These are phyloP conservation scores for Smutsia temminckii DNA, from an alignment of 2,797 vertebrate species.

Conservation along the genomic window DNA sequence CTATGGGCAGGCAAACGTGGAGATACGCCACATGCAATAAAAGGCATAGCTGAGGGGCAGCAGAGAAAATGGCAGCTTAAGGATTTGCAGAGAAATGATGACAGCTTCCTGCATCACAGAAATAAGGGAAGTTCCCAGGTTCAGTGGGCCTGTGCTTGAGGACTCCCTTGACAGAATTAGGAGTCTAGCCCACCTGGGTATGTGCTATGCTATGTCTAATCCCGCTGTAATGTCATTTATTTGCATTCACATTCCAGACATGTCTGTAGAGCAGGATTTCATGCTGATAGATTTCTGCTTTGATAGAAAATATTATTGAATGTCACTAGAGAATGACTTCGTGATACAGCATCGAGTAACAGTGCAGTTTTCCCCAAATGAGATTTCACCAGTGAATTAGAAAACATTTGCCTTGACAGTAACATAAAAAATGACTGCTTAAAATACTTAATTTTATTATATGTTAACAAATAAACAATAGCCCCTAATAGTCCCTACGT, in stretches of 20 bases:
- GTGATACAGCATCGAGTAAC: neutral
- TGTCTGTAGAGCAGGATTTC: neutral
- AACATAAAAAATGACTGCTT: neutral
- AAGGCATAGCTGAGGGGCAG: neutral
- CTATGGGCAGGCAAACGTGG: neutral
- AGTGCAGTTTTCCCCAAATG: neutral
- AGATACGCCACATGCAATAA: no score
- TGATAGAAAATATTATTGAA: slow-evolving; percentile 42
- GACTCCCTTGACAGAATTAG: neutral
- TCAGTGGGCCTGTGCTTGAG: rapidly evolving
- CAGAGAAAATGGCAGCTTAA: neutral
- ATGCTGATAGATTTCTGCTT: neutral
- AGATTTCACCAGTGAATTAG: neutral
- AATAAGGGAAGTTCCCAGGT: neutral
- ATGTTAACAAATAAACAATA: neutral
- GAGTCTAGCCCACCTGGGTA: neutral
- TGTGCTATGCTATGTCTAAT: neutral
- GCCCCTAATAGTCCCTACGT: neutral
- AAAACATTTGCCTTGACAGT: neutral
- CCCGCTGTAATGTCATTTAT: neutral
- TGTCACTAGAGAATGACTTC: slow-evolving; percentile 54
- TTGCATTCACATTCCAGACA: neutral
- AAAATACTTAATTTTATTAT: neutral
- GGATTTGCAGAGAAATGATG: neutral
- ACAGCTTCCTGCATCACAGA: neutral